Conservation (phyloP, 2,888 invertebrate genomes). For the Blastobasis adustella region DNA sequence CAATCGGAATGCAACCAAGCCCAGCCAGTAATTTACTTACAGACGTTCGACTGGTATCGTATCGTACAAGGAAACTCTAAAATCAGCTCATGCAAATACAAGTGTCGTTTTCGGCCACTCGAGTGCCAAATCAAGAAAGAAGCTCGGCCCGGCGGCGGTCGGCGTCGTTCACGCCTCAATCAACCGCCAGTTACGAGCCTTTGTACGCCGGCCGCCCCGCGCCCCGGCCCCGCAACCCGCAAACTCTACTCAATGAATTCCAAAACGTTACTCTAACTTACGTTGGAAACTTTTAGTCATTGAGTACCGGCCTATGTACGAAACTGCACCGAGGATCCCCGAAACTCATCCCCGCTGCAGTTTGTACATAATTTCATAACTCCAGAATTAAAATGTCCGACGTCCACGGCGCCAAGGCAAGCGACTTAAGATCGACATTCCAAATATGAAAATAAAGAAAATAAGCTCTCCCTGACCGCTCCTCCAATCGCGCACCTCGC, state of each 20-base stretch:
- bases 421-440: conserved; percentile 60
- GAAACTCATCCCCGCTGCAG: too few relatives aligned
- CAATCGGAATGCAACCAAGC: too few relatives aligned
- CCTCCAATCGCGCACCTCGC: conserved; percentile 80
- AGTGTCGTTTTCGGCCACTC: conserved; percentile 69
- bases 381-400: conserved; percentile 42
- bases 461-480: conserved; percentile 70
- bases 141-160: conserved; percentile 46
- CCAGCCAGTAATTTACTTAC: too few relatives aligned
- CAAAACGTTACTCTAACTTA: not conserved
- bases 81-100: conserved; percentile 67
- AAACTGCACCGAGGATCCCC: too few relatives aligned
- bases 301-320: too few relatives aligned
- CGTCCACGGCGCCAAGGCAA: conserved; percentile 36
- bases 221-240: conserved; percentile 24
- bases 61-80: conserved; percentile 44
- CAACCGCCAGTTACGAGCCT: conserved; percentile 64
- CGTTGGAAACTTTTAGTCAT: not conserved
- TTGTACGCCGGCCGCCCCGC: conserved; percentile 50
- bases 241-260: conserved; percentile 3
- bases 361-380: conserved; percentile 16
- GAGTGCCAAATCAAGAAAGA: conserved; percentile 71
- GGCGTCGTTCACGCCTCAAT: conserved; percentile 70
- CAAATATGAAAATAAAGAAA: conserved; percentile 75
- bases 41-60: conserved; percentile 6